These are phyloP conservation scores for Lordiphosa collinella DNA, from an alignment of 1,140 invertebrate species.

Conservation along the genomic window DNA sequence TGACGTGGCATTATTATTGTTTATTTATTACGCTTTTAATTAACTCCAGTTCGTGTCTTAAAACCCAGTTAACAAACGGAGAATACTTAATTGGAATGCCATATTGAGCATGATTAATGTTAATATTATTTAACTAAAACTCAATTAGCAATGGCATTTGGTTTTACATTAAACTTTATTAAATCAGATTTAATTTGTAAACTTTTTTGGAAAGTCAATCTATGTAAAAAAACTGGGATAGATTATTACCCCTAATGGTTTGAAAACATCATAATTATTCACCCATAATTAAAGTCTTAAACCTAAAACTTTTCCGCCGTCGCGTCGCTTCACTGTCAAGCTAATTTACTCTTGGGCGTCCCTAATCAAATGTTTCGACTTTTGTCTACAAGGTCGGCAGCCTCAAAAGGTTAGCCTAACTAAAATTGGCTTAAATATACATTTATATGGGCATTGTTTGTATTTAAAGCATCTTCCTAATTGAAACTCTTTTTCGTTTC, in stretches of 20 bases:
- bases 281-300: neutral
- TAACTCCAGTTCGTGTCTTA: slow-evolving; percentile 23
- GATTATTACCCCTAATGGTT: too few species aligned
- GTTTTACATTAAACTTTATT: too few species aligned
- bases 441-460: slow-evolving; percentile 33
- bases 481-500: slow-evolving; percentile 38
- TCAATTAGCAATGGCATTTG: too few species aligned
- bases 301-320: neutral
- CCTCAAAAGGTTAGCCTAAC: neutral
- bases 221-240: too few species aligned
- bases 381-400: neutral
- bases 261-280: neutral
- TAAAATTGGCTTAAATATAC: slow-evolving; percentile 13
- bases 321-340: neutral
- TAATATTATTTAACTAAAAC: too few species aligned
- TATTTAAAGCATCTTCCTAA: slow-evolving; percentile 39
- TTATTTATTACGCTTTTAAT: slow-evolving; percentile 42
- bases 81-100: too few species aligned
- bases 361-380: slow-evolving; percentile 11
- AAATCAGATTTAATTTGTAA: too few species aligned
- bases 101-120: too few species aligned
- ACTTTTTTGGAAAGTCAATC: too few species aligned
- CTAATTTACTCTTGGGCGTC: slow-evolving; percentile 6
- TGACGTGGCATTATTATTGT: slow-evolving; percentile 32
- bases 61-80: too few species aligned